Evolutionary conservation across 1,140 invertebrate species (phyloP).

Genomic region (Hypothenemus hampei): DNA sequence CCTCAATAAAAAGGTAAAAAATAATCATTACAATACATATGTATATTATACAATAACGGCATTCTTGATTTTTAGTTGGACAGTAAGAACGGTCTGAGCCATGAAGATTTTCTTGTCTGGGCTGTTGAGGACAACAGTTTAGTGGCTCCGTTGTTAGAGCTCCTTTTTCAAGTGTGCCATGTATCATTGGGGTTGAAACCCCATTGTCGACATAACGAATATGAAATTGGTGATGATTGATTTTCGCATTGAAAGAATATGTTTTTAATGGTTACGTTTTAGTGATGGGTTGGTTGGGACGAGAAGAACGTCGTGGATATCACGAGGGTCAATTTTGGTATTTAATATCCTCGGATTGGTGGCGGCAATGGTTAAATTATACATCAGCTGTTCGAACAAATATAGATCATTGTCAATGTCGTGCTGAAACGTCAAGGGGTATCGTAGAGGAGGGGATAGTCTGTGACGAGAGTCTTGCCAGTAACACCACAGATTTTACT

Average conservation of each 20-base stretch:
- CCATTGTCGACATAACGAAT: constrained; percentile 71
- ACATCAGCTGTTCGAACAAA: constrained; percentile 46
- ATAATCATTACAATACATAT: background rate
- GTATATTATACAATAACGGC: background rate
- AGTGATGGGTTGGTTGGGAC: constrained; percentile 68
- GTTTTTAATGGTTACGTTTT: background rate
- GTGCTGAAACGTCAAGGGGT: constrained; percentile 31
- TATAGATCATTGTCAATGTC: constrained; percentile 42
- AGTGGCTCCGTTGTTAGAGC: constrained; percentile 66
- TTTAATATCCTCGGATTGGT: constrained; percentile 78
- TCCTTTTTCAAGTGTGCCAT: constrained; percentile 83
- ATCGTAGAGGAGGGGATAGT: constrained; percentile 55
- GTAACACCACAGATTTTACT: constrained; percentile 51
- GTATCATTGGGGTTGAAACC: constrained; percentile 80
- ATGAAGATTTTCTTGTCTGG: constrained; percentile 84
- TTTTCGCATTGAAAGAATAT: background rate
- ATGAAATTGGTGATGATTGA: constrained; percentile 58
- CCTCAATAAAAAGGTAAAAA: constrained; percentile 39
- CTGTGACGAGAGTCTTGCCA: constrained; percentile 60
- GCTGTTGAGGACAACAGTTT: constrained; percentile 62
- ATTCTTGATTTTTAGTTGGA: constrained; percentile 27
- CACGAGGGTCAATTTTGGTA: constrained; percentile 82
- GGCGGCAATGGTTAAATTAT: constrained; percentile 72
- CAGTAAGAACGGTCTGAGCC: constrained; percentile 48
- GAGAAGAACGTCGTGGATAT: constrained; percentile 69